These are phyloP conservation scores for Cyaniris semiargus DNA, from an alignment of 2,888 invertebrate species.

Conservation along the genomic window DNA sequence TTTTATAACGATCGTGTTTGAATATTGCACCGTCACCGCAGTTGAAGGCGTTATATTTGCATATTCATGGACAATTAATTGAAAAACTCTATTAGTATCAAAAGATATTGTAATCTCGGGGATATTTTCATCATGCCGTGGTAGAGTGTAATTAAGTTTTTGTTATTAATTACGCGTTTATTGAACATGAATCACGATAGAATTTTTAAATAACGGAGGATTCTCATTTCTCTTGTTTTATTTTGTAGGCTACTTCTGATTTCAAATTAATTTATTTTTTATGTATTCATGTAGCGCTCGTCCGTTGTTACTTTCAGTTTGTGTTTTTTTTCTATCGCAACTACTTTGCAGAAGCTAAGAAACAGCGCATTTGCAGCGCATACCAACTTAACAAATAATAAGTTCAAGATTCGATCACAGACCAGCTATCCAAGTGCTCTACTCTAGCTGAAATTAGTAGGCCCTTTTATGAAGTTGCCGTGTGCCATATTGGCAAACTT, in stretches of 20 bases:
- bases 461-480: too few relatives aligned
- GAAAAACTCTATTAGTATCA: conserved; percentile 22
- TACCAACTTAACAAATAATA: too few relatives aligned
- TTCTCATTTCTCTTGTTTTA: not conserved
- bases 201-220: conserved; percentile 2
- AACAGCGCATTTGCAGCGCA: too few relatives aligned
- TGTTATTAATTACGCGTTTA: conserved; percentile 26
- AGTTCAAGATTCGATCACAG: too few relatives aligned
- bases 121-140: conserved; percentile 26
- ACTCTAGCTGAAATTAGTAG: too few relatives aligned
- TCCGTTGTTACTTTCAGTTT: not conserved
- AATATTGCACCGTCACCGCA: conserved; percentile 8
- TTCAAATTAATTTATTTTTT: not conserved
- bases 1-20: not conserved
- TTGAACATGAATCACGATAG: conserved; percentile 1
- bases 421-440: too few relatives aligned
- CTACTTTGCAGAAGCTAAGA: not conserved
- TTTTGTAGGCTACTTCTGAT: not conserved
- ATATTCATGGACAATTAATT: conserved; percentile 28
- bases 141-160: conserved; percentile 23
- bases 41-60: not conserved
- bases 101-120: conserved; percentile 26
- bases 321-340: not conserved
- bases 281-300: not conserved
- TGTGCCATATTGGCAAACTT: too few relatives aligned